Conservation (phyloP, 2,113 vertebrate species). For the Sula dactylatra region DNA sequence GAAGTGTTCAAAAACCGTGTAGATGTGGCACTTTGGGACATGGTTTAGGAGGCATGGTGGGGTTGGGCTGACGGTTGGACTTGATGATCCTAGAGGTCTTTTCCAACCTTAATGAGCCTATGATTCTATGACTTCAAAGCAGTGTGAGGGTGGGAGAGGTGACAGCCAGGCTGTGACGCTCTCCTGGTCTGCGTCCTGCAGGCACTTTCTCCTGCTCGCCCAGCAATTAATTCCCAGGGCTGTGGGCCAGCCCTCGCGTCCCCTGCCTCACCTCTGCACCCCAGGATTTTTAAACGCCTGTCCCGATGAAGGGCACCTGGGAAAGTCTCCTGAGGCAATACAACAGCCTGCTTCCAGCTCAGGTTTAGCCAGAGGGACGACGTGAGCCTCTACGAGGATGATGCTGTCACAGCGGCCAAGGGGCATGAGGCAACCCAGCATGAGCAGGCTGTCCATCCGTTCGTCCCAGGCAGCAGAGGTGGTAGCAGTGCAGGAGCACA, state of each 20-base stretch:
- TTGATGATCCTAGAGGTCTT: too few relatives aligned
- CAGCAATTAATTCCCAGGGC: not conserved
- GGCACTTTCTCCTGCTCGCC: not conserved
- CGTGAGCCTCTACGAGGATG: fast-evolving
- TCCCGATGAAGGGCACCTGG: too few relatives aligned
- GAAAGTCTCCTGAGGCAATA: not conserved
- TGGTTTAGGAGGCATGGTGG: too few relatives aligned
- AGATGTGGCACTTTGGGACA: too few relatives aligned
- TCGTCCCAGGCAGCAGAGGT: fast-evolving
- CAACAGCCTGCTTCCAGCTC: not conserved
- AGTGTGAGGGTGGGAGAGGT: not conserved
- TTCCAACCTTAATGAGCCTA: too few relatives aligned
- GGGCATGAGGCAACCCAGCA: fast-evolving
- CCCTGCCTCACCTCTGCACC: not conserved
- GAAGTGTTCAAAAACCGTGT: too few relatives aligned
- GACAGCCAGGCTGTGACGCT: not conserved
- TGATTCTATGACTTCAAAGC: not conserved
- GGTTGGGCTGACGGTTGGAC: too few relatives aligned
- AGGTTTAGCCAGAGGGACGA: not conserved
- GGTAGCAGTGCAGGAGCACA: fast-evolving
- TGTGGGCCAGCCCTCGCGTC: fast-evolving
- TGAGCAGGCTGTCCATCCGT: not conserved
- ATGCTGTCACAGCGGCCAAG: fast-evolving
- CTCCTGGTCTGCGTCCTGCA: not conserved
- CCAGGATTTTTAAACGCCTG: not conserved